Evolutionary conservation across 2,113 vertebrate species (phyloP).

Genomic region (Galbula dea): DNA sequence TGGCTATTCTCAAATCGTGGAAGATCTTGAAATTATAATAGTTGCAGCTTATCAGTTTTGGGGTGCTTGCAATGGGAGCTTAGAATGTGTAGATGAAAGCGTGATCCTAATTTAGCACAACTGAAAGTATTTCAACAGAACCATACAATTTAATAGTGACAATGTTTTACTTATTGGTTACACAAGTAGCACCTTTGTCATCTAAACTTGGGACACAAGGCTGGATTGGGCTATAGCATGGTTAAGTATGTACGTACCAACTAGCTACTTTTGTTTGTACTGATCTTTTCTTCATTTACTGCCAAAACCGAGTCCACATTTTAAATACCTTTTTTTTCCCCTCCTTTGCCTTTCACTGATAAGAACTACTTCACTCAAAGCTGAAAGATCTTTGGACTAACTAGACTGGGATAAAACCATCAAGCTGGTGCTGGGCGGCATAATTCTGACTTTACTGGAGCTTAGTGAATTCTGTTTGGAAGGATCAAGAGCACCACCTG

Average conservation of each 20-base stretch:
- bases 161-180: background rate
- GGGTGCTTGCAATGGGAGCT: background rate
- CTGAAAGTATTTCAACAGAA: background rate
- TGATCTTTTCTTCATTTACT: background rate
- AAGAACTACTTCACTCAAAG: background rate
- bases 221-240: background rate
- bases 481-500: slow-evolving; percentile 55
- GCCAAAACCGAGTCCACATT: background rate
- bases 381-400: background rate
- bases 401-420: background rate
- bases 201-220: background rate
- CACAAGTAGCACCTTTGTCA: background rate
- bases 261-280: background rate
- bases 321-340: background rate
- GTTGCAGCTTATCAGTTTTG: background rate
- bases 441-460: background rate
- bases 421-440: background rate
- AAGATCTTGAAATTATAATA: background rate
- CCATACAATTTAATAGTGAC: background rate
- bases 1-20: background rate
- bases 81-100: background rate
- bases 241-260: background rate
- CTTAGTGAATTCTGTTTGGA: background rate
- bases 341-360: background rate
- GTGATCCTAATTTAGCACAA: background rate